Conservation (phyloP, 1,140 invertebrate species). For the Rhynchophorus ferrugineus region DNA sequence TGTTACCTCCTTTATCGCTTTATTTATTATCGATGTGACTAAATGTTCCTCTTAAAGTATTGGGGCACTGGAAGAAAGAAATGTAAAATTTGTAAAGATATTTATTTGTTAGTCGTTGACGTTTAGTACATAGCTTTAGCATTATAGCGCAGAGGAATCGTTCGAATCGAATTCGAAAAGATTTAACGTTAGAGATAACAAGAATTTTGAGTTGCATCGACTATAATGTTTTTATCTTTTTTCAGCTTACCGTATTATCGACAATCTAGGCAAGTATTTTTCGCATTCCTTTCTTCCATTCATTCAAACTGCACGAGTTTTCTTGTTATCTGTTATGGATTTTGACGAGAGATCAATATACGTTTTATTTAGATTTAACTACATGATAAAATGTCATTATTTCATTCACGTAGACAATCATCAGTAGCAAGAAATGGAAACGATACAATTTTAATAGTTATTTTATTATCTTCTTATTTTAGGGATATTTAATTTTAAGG, state of each 20-base stretch:
- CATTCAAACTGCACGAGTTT: constrained; percentile 6
- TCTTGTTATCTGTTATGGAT: constrained; percentile 3
- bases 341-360: background rate
- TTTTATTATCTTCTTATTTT: too few species aligned
- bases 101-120: constrained; percentile 2
- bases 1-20: constrained; percentile 6
- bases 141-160: background rate
- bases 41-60: background rate
- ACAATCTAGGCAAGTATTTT: constrained; percentile 25
- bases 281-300: constrained; percentile 25
- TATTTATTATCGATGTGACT: background rate
- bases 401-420: background rate
- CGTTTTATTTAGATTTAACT: background rate
- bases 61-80: constrained; percentile 22
- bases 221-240: constrained; percentile 19
- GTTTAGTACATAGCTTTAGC: constrained; percentile 5
- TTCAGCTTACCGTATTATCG: constrained; percentile 25
- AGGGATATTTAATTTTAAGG: too few species aligned
- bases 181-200: too few species aligned
- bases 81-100: constrained; percentile 21
- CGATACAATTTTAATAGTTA: too few species aligned
- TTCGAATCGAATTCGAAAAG: too few species aligned
- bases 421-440: too few species aligned
- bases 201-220: background rate
- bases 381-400: background rate